Evolutionary conservation across 1,140 invertebrate genomes (phyloP).

Genomic region (Trichogramma pretiosum): DNA sequence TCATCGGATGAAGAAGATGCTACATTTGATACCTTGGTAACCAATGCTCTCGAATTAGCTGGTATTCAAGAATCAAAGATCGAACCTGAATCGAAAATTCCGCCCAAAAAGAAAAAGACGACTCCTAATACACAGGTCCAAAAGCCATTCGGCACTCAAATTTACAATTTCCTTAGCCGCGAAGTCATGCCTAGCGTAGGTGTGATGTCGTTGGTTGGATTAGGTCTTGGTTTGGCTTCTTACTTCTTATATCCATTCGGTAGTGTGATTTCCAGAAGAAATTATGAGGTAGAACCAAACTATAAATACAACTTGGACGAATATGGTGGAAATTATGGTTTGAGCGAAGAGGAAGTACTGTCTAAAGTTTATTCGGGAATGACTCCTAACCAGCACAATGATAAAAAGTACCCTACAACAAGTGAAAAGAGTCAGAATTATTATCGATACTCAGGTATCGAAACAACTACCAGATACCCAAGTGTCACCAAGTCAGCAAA

Average conservation of each 20-base stretch:
- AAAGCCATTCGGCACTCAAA: constrained; percentile 58
- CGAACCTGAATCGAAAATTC: constrained; percentile 41
- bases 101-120: constrained; percentile 34
- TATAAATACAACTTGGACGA: constrained; percentile 57
- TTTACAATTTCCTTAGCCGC: constrained; percentile 67
- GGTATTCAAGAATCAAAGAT: constrained; percentile 40
- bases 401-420: constrained; percentile 9
- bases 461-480: constrained; percentile 5
- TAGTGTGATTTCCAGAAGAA: constrained; percentile 52
- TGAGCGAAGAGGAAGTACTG: constrained; percentile 64
- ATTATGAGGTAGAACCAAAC: constrained; percentile 53
- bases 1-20: constrained; percentile 25
- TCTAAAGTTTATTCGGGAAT: constrained; percentile 66
- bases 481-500: background rate
- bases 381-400: constrained; percentile 35
- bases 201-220: constrained; percentile 59
- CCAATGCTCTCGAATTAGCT: background rate
- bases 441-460: constrained; percentile 10
- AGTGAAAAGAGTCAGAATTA: constrained; percentile 12
- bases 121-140: constrained; percentile 40
- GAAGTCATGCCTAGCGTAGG: constrained; percentile 73
- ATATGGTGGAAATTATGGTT: constrained; percentile 54
- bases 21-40: background rate
- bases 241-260: constrained; percentile 68
- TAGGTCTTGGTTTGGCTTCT: constrained; percentile 63